Conservation (phyloP, 2,888 invertebrate genomes). For the Nymphalis polychloros region DNA sequence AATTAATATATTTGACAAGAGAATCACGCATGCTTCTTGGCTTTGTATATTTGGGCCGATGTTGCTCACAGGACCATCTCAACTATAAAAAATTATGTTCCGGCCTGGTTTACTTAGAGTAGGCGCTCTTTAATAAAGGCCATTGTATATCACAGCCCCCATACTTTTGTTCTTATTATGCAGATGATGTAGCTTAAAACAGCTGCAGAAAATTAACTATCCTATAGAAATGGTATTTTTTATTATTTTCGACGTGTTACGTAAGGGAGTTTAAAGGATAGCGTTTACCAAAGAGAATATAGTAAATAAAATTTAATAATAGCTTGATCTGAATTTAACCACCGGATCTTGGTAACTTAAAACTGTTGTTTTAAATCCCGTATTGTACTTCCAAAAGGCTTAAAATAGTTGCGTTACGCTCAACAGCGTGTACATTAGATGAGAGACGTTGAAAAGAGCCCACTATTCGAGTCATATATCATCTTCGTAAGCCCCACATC, state of each 20-base stretch:
- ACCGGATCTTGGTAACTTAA: conserved; percentile 52
- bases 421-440: conserved; percentile 36
- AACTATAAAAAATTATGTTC: conserved; percentile 36
- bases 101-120: conserved; percentile 38
- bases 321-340: conserved; percentile 40
- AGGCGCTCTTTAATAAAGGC: conserved; percentile 38
- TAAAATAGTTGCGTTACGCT: conserved; percentile 48
- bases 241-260: conserved; percentile 7
- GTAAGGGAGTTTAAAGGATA: not conserved
- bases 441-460: conserved; percentile 39
- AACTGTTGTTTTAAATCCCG: conserved; percentile 46
- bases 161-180: conserved; percentile 38
- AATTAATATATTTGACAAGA: not conserved
- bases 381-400: conserved; percentile 48
- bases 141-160: conserved; percentile 36
- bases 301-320: conserved; percentile 6
- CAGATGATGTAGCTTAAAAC: conserved; percentile 35
- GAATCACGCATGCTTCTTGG: not conserved
- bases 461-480: conserved; percentile 49
- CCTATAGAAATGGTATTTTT: conserved; percentile 13
- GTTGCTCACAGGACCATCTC: conserved; percentile 30
- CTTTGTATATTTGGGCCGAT: conserved; percentile 13
- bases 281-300: not conserved
- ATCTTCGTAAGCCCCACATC: conserved; percentile 54
- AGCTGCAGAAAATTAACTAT: conserved; percentile 37